Evolutionary conservation across 2,113 vertebrate species (phyloP), one percentile per base, ranked within the genome.

Genomic region (Anguilla rostrata): DNA sequence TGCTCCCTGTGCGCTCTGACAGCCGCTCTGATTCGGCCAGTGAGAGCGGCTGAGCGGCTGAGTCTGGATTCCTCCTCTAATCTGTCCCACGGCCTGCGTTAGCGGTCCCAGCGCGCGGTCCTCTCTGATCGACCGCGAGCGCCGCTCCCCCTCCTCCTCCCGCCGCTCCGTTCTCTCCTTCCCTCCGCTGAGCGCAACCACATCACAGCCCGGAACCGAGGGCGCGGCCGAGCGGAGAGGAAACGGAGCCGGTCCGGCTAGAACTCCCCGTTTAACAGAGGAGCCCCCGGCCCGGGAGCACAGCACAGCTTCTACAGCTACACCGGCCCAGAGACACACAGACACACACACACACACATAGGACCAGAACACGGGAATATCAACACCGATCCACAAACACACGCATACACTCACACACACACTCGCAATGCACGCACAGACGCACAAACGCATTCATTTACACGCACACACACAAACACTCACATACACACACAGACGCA

Each of bases 41-140:
- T 15, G 49, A 9, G 12, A 60, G 8, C 6, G 15, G 2, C 26
- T 56, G 12, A 60, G 8, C 26, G 15, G 2, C 26, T 56, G 22
- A 66, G 66, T 82, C 82, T 40, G 41, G 40, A 71, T n/a, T 82
- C 63, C 43, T 20, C 34, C 49, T 86, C 82, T 41, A 81, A 20
- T 26, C 22, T 81, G 63, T 86, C 56, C 85, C 26, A 12, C 39
- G 29, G 41, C 26, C 41, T 11, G 81, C 2, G 26, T 39, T 22
- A 41, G 26, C 53, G 8, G 85, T 29, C 12, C 57, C 53, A 81
- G 39, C 39, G 39, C 29, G 16, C 9, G 2, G 29, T 39, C 53
- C 29, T 83, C 56, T 83, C 82, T 83, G 53, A 83, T 83, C 53
- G 56, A 83, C 34, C 26, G 29, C 5, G 8, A 3, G 22, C 39